Evolutionary conservation across 2,113 vertebrate species (phyloP).

Genomic region (Scomber japonicus): DNA sequence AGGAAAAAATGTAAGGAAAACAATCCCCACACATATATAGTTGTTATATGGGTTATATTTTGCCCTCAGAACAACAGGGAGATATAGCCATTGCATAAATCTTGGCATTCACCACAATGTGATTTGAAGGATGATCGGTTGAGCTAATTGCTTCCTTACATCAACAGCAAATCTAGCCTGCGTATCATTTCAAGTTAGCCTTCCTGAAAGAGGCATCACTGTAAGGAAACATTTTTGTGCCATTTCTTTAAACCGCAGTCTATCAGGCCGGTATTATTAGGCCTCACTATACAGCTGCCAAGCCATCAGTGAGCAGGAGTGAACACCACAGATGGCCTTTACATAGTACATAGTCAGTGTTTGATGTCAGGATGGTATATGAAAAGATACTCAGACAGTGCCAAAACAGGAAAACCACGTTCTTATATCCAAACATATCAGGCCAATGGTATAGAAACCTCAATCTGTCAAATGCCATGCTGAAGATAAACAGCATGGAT

Average conservation of each 20-base stretch:
- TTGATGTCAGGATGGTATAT: slow-evolving; percentile 71
- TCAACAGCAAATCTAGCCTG: slow-evolving; percentile 63
- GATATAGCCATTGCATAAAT: slow-evolving; percentile 51
- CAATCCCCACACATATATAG: too few relatives aligned
- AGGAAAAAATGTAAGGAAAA: neutral
- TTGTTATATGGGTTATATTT: neutral
- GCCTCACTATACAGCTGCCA: slow-evolving; percentile 60
- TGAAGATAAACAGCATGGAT: slow-evolving; percentile 74
- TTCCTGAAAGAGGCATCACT: slow-evolving; percentile 41
- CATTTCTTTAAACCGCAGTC: slow-evolving; percentile 60
- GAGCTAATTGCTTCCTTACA: slow-evolving; percentile 69
- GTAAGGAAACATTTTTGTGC: slow-evolving; percentile 54
- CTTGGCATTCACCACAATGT: slow-evolving; percentile 24
- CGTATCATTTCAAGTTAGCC: slow-evolving; percentile 55
- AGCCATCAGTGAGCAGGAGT: slow-evolving; percentile 62
- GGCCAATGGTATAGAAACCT: slow-evolving; percentile 67
- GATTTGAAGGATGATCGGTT: slow-evolving; percentile 60
- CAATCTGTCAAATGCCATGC: slow-evolving; percentile 63
- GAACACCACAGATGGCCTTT: slow-evolving; percentile 70
- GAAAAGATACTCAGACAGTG: slow-evolving; percentile 64
- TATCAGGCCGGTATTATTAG: slow-evolving; percentile 65
- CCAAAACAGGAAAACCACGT: slow-evolving; percentile 76
- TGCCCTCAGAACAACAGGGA: slow-evolving; percentile 28
- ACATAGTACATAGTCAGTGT: slow-evolving; percentile 59
- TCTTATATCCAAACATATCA: slow-evolving; percentile 78